Evolutionary conservation across 2,888 invertebrate species (phyloP).

Genomic region (Dinocampus coccinellae): DNA sequence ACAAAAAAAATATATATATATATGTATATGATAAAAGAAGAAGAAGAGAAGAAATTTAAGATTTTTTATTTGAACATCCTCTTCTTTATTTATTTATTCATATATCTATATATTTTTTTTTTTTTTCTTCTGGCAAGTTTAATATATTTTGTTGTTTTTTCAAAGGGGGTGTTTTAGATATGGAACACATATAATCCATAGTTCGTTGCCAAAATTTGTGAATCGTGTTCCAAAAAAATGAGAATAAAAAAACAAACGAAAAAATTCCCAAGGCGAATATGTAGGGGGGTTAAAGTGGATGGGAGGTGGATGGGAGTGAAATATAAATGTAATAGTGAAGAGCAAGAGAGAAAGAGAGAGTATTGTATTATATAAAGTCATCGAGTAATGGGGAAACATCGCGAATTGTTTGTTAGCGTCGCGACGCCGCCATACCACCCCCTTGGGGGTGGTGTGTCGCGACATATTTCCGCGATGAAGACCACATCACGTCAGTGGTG

Average conservation of each 20-base stretch:
- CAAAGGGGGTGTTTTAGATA: background rate
- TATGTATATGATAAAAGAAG: no score
- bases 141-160: background rate
- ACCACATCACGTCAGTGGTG: background rate
- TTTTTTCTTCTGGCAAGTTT: no score
- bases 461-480: constrained; percentile 55
- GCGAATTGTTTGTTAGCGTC: constrained; percentile 56
- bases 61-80: no score
- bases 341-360: background rate
- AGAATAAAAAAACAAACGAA: no score
- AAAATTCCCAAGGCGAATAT: constrained; percentile 1
- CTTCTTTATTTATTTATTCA: no score
- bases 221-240: constrained; percentile 8
- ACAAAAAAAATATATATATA: background rate
- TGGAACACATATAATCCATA: background rate
- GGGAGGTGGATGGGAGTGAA: no score
- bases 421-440: constrained; percentile 56
- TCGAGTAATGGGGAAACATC: constrained; percentile 37
- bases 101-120: background rate
- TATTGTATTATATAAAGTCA: constrained; percentile 23
- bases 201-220: constrained; percentile 15
- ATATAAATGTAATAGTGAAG: no score
- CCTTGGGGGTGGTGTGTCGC: constrained; percentile 57
- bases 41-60: no score
- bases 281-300: background rate